A percentile compares a stretch with the other conserved stretches of the same genome.
Conservation (phyloP, 2,888 invertebrate genomes). For the Timema podura region DNA sequence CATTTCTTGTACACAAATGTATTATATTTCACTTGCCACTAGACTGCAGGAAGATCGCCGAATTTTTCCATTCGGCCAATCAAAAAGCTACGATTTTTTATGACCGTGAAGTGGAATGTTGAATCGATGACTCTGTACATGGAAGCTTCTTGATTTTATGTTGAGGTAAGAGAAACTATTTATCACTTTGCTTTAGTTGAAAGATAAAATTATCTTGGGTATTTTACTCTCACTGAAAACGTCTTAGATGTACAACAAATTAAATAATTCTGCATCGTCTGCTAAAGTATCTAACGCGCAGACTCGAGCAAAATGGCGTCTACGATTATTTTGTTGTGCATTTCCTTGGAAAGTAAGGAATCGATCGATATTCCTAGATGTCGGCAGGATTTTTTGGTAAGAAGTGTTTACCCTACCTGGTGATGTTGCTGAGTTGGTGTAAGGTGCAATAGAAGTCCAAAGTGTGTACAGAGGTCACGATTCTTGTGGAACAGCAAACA, state of each 20-base stretch:
- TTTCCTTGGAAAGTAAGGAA: conserved; percentile 50
- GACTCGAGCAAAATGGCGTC: conserved; percentile 64
- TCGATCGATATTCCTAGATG: conserved; percentile 58
- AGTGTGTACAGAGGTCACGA: conserved; percentile 27
- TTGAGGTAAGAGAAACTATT: conserved; percentile 18
- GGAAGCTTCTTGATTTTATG: conserved; percentile 7
- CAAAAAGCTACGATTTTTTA: conserved; percentile 7
- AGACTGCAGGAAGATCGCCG: neutral
- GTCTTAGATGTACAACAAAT: conserved; percentile 9
- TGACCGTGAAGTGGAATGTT: conserved; percentile 6
- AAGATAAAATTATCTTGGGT: neutral
- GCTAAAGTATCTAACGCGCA: conserved; percentile 52
- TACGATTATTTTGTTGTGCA: conserved; percentile 42
- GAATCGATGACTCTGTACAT: conserved; percentile 23
- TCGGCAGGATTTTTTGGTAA: conserved; percentile 35
- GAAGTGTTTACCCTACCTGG: conserved; percentile 33
- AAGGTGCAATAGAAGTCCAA: conserved; percentile 27
- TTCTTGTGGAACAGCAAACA: conserved; percentile 31
- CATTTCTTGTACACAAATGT: too few species aligned
- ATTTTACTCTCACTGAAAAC: neutral
- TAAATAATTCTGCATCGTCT: conserved; percentile 35
- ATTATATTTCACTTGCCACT: too few species aligned
- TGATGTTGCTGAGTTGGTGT: conserved; percentile 26
- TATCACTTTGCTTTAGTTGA: neutral
- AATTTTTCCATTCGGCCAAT: too few species aligned